These are phyloP conservation scores for Ommatoiulus sabulosus DNA, from an alignment of 2,888 invertebrate genomes.

Conservation along the genomic window DNA sequence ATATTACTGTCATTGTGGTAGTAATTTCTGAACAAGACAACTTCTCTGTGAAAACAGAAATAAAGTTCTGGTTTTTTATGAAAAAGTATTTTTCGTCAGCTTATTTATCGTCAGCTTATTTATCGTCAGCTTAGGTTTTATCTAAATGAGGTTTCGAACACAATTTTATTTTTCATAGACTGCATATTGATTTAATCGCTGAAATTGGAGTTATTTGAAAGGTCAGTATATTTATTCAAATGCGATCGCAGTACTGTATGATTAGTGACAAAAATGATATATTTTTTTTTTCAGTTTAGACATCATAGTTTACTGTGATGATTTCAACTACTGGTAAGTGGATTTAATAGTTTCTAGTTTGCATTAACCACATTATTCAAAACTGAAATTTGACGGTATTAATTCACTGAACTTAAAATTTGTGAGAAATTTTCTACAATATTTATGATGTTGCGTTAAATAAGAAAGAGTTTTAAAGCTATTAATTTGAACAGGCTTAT, in stretches of 20 bases:
- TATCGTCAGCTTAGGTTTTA: not conserved
- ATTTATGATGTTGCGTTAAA: too few relatives aligned
- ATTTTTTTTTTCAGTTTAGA: not conserved
- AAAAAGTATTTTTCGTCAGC: not conserved
- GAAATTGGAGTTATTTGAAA: not conserved
- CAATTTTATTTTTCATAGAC: not conserved
- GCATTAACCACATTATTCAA: too few relatives aligned
- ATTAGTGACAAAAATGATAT: not conserved
- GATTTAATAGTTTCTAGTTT: too few relatives aligned
- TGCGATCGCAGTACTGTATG: not conserved
- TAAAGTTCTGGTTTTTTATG: slow-evolving; percentile 47
- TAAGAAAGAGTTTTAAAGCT: too few relatives aligned
- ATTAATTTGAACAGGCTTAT: too few relatives aligned
- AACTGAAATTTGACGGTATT: too few relatives aligned
- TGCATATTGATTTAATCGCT: not conserved
- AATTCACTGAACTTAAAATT: too few relatives aligned
- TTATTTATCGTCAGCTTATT: not conserved
- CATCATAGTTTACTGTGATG: not conserved
- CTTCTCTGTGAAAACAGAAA: slow-evolving; percentile 37
- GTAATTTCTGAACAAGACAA: slow-evolving; percentile 42
- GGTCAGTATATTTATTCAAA: not conserved
- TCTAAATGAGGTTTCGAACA: not conserved
- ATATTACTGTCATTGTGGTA: slow-evolving; percentile 42
- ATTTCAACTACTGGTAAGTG: too few relatives aligned
- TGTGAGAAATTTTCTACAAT: too few relatives aligned